Evolutionary conservation across 1,140 invertebrate species (phyloP), one percentile per base, ranked within the genome.

Genomic region (Drosophila jambulina): DNA sequence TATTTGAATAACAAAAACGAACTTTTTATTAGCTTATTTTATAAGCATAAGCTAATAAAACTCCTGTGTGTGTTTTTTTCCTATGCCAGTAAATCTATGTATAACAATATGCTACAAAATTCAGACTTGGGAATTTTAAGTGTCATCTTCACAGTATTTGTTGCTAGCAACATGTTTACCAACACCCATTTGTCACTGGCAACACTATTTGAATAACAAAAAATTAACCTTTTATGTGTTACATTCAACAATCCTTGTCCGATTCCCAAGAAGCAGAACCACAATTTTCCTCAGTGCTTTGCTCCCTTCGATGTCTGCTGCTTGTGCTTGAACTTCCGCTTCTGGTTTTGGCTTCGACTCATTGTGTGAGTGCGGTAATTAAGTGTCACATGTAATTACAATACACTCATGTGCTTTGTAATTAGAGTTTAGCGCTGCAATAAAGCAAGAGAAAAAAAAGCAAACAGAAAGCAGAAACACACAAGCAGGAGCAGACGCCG

Each of bases 351-450:
- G 42, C 63, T 67, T 46, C 21, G 59, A 62, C 69, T 70, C 51
- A 80, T 80, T 64, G 62, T 75, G 72, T 78, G 74, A 88, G 77
- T 90, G 85, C 69, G 69, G 84, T 88, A 88, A 88, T 88, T 88
- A 88, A 88, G 85, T 88, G 85, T 88, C 85, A 88, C 85, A 90
- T 85, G 85, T 88, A 88, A 88, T 88, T 88, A 90, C 86, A 88
- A 88, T 90, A 88, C 85, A 88, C 85, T 88, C 88, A 88, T 86
- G 82, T 82, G 85, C 81, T 88, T 84, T 90, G 81, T 90, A 90
- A 88, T 88, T 87, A 84, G 84, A 87, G 76, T 88, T 87, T 80
- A 86, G 84, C 83, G 60, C 53, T 75, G 85, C 78, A 80, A 78
- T 64, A 65, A 64, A 68, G 25, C 62, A 70, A 25, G 67, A 53